Base-by-base conservation (phyloP, 2,113 vertebrate genomes). In the Elephas maximus region DNA sequence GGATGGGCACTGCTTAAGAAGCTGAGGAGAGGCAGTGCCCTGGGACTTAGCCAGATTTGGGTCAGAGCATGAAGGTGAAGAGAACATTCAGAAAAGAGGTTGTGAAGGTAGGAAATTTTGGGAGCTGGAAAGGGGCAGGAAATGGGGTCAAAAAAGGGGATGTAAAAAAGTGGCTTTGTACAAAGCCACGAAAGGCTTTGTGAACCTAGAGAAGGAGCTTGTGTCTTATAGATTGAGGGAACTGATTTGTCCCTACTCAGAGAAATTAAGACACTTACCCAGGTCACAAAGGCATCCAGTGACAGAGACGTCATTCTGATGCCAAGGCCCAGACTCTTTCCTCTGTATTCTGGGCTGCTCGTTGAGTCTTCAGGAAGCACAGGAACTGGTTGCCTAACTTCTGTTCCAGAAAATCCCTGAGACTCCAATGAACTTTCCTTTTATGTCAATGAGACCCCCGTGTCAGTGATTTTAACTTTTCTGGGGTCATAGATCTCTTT, bases 291-390 rank as follows among this genome's bases (percentile, higher is more conserved):
- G 1, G 51, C 8, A 10, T 65, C 53, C 45, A 14, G 76, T 11
- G 65, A 51, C 24, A 51, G 63, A 26, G 65, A 80, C 0, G 2
- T 0, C 0, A 37, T n/a, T n/a, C 71, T 5, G 21, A 65, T 0
- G 0, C 33, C 57, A 1, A 41, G 23, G 79, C 9, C 37, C 0
- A 0, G 37, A 12, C 24, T 9, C 41, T 37, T 2, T 51, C n/a
- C 65, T 51, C 24, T 4, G 69, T 2, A 33, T 21, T 33, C 63
- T 44, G 28, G 44, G 51, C 20, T 28, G 28, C 48, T 33, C 1
- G 20, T 0, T 7, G 23, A 8, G 21, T 2, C 0, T 3, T 5
- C 23, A 28, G 63, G 51, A 67, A 51, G 6, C 69, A 0, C n/a
- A 3, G 60, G 9, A 33, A 11, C 2, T 0, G 0, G 60, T 30